Conservation (phyloP, 2,797 vertebrate species). For the Loriculus beryllinus region DNA sequence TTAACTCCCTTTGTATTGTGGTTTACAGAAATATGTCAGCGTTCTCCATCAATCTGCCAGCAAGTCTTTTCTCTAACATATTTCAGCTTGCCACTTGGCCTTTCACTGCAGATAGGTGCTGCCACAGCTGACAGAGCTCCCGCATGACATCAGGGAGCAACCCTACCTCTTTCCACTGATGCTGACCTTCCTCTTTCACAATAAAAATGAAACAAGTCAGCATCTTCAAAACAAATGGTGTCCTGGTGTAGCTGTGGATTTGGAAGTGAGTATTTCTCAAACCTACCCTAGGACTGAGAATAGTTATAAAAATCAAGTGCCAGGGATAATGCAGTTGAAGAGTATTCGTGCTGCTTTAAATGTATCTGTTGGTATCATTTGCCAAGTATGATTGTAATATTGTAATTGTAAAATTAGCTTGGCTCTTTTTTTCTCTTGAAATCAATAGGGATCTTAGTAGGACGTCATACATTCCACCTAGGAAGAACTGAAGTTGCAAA, state of each 20-base stretch:
- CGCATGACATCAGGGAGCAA: neutral
- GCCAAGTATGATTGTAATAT: neutral
- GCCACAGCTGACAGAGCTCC: constrained; percentile 19
- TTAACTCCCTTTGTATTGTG: constrained; percentile 56
- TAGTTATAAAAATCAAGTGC: neutral
- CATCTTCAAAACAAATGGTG: neutral
- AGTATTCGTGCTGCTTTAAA: neutral
- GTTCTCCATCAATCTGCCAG: constrained; percentile 66
- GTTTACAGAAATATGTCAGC: constrained; percentile 63
- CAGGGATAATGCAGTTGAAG: neutral
- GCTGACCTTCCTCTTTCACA: neutral
- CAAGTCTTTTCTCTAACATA: constrained; percentile 56
- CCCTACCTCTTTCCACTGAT: neutral
- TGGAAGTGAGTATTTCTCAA: neutral
- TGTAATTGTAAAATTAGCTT: neutral
- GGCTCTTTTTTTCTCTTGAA: neutral
- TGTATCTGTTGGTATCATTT: neutral
- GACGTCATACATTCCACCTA: neutral
- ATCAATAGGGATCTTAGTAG: neutral
- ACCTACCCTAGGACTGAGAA: neutral
- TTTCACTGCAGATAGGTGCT: constrained; percentile 58
- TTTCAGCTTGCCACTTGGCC: constrained; percentile 60
- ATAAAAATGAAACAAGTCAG: neutral
- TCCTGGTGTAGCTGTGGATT: neutral
- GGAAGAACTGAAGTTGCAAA: neutral